These are phyloP conservation scores for Trichopria drosophilae DNA, from an alignment of 2,888 invertebrate genomes.

Conservation along the genomic window DNA sequence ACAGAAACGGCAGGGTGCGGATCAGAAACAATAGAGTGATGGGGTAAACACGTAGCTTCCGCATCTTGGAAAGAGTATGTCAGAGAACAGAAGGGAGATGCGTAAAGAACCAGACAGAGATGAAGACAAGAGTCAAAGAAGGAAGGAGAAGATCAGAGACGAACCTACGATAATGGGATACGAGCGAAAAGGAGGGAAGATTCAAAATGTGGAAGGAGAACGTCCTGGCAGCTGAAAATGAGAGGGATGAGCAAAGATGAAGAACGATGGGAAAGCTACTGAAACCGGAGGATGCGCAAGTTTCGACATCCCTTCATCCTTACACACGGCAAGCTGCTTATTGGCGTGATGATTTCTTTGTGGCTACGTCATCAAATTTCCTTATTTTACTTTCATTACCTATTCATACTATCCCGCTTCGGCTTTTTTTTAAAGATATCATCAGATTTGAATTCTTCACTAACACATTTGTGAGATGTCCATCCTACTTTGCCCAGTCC, in stretches of 20 bases:
- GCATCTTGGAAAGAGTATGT: not conserved
- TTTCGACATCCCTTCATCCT: slow-evolving; percentile 28
- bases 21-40: slow-evolving; percentile 9
- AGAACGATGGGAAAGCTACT: slow-evolving; percentile 40
- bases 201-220: slow-evolving; percentile 2
- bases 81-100: slow-evolving; percentile 9
- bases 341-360: slow-evolving; percentile 47
- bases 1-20: not conserved
- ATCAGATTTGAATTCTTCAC: too few relatives aligned
- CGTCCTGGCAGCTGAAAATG: slow-evolving; percentile 28
- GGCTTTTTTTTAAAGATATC: too few relatives aligned
- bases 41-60: slow-evolving; percentile 6
- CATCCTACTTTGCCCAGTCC: too few relatives aligned
- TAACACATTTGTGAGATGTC: too few relatives aligned
- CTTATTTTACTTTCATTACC: too few relatives aligned
- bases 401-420: too few relatives aligned
- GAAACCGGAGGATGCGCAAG: slow-evolving; percentile 30
- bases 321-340: slow-evolving; percentile 43
- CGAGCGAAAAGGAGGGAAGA: not conserved
- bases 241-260: slow-evolving; percentile 24
- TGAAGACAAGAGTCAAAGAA: not conserved
- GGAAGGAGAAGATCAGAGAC: slow-evolving; percentile 4
- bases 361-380: slow-evolving; percentile 41
- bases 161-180: not conserved
- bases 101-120: not conserved